These are phyloP conservation scores for Habrosyne pyritoides DNA, from an alignment of 2,888 invertebrate species.

Conservation along the genomic window DNA sequence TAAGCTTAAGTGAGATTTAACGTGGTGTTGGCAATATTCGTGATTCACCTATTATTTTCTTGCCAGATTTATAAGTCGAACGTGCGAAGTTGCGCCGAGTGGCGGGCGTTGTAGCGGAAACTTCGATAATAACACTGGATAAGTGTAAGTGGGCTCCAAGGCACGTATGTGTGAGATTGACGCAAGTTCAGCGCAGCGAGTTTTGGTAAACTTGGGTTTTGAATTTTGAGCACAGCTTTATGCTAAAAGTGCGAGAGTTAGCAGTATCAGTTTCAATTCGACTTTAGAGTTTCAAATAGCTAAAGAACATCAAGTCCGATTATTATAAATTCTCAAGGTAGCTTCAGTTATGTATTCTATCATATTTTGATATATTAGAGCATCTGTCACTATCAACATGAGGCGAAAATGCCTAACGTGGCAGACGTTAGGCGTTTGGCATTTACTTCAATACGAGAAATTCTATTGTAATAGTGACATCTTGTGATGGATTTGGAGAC, in stretches of 20 bases:
- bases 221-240: not conserved
- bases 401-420: too few relatives aligned
- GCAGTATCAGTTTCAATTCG: not conserved
- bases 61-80: slow-evolving; percentile 46
- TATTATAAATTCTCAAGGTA: too few relatives aligned
- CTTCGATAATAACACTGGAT: slow-evolving; percentile 51
- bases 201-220: not conserved
- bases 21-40: slow-evolving; percentile 20
- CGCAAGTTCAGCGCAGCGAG: slow-evolving; percentile 21
- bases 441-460: not conserved
- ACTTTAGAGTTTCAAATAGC: too few relatives aligned
- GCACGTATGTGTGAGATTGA: slow-evolving; percentile 32
- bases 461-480: not conserved
- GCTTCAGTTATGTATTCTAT: not conserved
- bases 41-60: slow-evolving; percentile 42
- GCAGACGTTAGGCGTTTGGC: too few relatives aligned
- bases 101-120: slow-evolving; percentile 32
- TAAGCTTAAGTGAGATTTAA: not conserved
- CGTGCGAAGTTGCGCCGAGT: slow-evolving; percentile 36
- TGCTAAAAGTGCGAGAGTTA: not conserved
- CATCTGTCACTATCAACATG: too few relatives aligned
- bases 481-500: not conserved
- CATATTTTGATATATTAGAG: not conserved
- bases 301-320: too few relatives aligned
- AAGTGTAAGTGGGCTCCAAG: slow-evolving; percentile 28